Base-by-base conservation (phyloP, 2,888 invertebrate species). In the Chrysodeixis includens region DNA sequence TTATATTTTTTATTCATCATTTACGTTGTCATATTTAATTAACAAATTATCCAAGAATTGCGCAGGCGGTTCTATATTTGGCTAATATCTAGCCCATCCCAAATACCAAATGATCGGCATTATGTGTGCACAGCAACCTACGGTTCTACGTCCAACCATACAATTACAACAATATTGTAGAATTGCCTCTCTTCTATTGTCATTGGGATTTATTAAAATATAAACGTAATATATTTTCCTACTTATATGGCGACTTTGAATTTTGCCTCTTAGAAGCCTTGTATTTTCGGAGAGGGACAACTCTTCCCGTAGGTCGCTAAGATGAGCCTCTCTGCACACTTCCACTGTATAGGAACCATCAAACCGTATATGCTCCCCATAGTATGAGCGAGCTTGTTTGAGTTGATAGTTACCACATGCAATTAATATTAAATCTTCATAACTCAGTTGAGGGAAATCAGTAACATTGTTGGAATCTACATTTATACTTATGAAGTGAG, bases 41-140 rank as follows among this genome's bases (percentile, higher is more conserved):
- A n/a, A n/a, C n/a, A n/a, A n/a, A n/a, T n/a, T n/a, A n/a, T n/a
- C n/a, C n/a, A n/a, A n/a, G n/a, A n/a, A n/a, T n/a, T n/a, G n/a
- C n/a, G n/a, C n/a, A n/a, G n/a, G n/a, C n/a, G n/a, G n/a, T n/a
- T n/a, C n/a, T n/a, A n/a, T n/a, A n/a, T n/a, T n/a, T n/a, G n/a
- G n/a, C n/a, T n/a, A n/a, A n/a, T n/a, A n/a, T n/a, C n/a, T n/a
- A n/a, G n/a, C n/a, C n/a, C n/a, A 62, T 10, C 60, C 66, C 12
- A 69, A 30, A 18, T 73, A 73, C 65, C 69, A 69, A 22, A 66
- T 54, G 1, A 66, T n/a, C 6, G 66, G 57, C 66, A 66, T 62
- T 10, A 56, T 52, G 46, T 66, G 70, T 22, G 70, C 60, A 58
- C 70, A 66, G 30, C 70, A 63, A 9, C 66, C 61, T 26, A 66